These are phyloP conservation scores for Columbina picui DNA, from an alignment of 2,113 vertebrate species.

Conservation along the genomic window DNA sequence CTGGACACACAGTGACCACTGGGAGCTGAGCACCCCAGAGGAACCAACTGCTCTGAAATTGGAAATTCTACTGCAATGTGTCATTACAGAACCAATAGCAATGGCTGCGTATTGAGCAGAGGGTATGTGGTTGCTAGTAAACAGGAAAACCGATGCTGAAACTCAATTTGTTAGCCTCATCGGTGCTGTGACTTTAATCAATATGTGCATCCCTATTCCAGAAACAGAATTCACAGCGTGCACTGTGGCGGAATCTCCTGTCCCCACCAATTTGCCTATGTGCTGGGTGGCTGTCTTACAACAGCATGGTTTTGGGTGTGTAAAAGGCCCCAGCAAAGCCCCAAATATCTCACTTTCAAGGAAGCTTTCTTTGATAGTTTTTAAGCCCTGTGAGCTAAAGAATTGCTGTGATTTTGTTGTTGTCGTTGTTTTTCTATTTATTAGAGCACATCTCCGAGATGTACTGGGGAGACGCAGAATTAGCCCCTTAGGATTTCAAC, in stretches of 20 bases:
- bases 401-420: not conserved
- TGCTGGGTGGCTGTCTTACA: not conserved
- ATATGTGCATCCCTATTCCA: rapidly evolving
- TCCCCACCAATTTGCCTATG: not conserved
- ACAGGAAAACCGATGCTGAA: not conserved
- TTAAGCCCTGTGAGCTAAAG: not conserved
- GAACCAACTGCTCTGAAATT: not conserved
- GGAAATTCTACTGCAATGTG: not conserved
- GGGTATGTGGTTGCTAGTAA: not conserved
- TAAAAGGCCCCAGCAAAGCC: not conserved
- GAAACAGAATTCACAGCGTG: not conserved
- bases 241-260: not conserved
- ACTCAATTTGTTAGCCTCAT: not conserved
- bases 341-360: not conserved
- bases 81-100: too few species aligned
- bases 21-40: not conserved
- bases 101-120: not conserved
- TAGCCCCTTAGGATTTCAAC: constrained; percentile 4
- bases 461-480: not conserved
- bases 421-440: not conserved
- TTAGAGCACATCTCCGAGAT: not conserved
- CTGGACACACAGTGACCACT: not conserved
- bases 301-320: not conserved
- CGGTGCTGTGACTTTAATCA: not conserved
- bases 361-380: not conserved